These are phyloP conservation scores for Bolborhynchus lineola DNA, from an alignment of 2,113 vertebrate genomes.

Conservation along the genomic window DNA sequence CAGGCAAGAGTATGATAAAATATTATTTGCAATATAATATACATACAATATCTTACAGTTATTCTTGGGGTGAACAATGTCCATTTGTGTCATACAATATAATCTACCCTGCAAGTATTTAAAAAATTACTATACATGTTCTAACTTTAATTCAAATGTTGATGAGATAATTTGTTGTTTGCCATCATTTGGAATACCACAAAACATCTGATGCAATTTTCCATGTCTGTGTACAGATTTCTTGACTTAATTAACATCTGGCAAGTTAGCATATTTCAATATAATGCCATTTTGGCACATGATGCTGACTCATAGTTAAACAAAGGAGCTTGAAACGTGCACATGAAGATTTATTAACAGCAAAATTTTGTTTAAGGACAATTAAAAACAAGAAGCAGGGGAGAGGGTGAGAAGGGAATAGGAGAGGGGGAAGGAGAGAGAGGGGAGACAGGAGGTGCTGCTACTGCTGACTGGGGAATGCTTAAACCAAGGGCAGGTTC, in stretches of 20 bases:
- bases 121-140: neutral
- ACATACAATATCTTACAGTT: neutral
- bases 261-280: neutral
- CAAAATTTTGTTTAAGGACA: neutral
- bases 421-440: neutral
- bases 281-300: neutral
- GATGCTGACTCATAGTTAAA: neutral
- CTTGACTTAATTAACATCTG: neutral
- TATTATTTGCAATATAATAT: neutral
- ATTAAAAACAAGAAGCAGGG: neutral
- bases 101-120: neutral
- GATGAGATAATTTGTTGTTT: neutral
- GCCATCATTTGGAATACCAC: neutral
- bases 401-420: neutral
- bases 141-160: neutral
- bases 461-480: neutral
- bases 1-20: neutral
- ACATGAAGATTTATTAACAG: neutral
- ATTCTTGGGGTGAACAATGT: neutral
- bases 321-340: neutral
- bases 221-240: neutral
- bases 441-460: accelerated
- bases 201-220: neutral
- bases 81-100: neutral
- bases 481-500: neutral